phyloP scores from a whole-genome alignment of 2,797 vertebrate species.

The Scarus forsteni region DNA sequence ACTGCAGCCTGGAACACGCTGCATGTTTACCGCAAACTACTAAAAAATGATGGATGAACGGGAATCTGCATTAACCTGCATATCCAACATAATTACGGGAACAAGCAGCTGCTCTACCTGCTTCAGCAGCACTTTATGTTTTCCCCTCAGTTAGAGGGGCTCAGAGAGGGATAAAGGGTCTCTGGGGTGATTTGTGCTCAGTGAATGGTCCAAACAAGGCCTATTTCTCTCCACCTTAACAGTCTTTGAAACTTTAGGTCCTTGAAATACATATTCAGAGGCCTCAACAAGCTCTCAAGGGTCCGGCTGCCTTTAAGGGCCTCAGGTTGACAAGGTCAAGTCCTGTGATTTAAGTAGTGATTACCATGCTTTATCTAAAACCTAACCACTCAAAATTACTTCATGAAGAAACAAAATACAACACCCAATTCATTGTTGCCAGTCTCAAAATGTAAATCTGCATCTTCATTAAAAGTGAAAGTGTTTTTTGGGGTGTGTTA shows the following conservation, averaged over 20 bases:
- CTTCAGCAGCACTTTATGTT: conserved; percentile 41
- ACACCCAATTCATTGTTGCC: too few relatives aligned
- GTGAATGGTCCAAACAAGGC: conserved; percentile 6
- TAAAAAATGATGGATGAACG: conserved; percentile 44
- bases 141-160: conserved; percentile 11
- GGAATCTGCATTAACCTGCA: conserved; percentile 46
- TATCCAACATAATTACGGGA: conserved; percentile 45
- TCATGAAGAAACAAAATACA: too few relatives aligned
- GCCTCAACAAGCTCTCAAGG: too few relatives aligned
- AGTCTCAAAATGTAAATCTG: too few relatives aligned
- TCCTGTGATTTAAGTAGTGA: too few relatives aligned
- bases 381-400: too few relatives aligned
- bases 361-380: too few relatives aligned
- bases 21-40: conserved; percentile 33
- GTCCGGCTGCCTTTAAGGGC: too few relatives aligned
- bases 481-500: too few relatives aligned
- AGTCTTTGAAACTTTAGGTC: background rate
- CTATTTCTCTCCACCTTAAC: background rate
- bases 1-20: conserved; percentile 8
- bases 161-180: conserved; percentile 34
- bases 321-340: too few relatives aligned
- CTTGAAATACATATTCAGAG: background rate
- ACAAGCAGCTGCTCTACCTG: conserved; percentile 44
- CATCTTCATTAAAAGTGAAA: too few relatives aligned
- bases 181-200: conserved; percentile 38